Conservation (phyloP, 2,888 invertebrate genomes). For the Coenonympha arcania region DNA sequence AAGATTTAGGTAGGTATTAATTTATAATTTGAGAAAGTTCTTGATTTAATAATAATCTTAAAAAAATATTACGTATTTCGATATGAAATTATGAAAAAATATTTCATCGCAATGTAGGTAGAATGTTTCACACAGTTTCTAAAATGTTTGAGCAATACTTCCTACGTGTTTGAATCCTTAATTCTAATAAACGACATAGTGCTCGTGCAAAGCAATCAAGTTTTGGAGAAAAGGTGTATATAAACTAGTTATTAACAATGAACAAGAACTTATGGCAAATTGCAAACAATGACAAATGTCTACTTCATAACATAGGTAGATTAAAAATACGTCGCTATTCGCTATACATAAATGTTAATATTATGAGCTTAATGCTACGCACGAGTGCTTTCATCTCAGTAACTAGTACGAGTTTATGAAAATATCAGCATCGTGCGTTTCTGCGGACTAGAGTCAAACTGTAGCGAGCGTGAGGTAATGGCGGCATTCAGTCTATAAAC, state of each 20-base stretch:
- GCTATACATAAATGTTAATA: too few relatives aligned
- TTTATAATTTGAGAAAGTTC: too few relatives aligned
- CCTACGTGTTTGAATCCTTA: conserved; percentile 50
- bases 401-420: conserved; percentile 13
- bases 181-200: conserved; percentile 54
- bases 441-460: conserved; percentile 66
- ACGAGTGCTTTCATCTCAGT: conserved; percentile 29
- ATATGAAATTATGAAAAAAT: too few relatives aligned
- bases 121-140: background rate
- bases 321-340: conserved; percentile 52
- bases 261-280: conserved; percentile 62
- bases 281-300: conserved; percentile 54
- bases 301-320: conserved; percentile 56
- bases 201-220: conserved; percentile 58
- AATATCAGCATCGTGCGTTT: conserved; percentile 50
- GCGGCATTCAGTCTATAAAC: conserved; percentile 78
- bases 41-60: too few relatives aligned
- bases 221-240: conserved; percentile 52
- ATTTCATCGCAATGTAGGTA: conserved; percentile 37
- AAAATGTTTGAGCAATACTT: conserved; percentile 57
- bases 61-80: too few relatives aligned
- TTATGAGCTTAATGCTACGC: conserved; percentile 50
- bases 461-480: conserved; percentile 73
- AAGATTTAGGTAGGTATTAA: too few relatives aligned
- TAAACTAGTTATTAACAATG: conserved; percentile 58